Evolutionary conservation across 2,888 invertebrate species (phyloP), one percentile per base, ranked within the genome.

Genomic region (Silvanus unidentatus): DNA sequence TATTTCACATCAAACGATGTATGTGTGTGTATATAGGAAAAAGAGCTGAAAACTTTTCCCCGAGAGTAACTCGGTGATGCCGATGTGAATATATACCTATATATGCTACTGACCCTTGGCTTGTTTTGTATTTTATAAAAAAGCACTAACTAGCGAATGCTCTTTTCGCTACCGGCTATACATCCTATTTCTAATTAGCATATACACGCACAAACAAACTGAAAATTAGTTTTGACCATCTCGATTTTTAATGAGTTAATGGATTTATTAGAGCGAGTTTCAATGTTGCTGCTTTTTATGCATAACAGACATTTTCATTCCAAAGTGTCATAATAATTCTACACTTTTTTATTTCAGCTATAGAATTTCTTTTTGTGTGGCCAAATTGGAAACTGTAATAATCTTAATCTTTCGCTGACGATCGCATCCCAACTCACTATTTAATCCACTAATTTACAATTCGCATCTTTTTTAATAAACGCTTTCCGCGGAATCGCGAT

Each of bases 131-230:
- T 66, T 65, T 65, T 66, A 61, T 62, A 66, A 65, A 65, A 68
- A 69, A 66, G 64, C 64, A 66, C 54, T 54, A 56, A 60, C 58
- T 53, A 42, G 53, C 63, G 68, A 68, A 70, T 69, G 69, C 69
- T 69, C 69, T 69, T 69, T 71, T 67, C 55, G 66, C 67, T 63
- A 58, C 58, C 50, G 62, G 66, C 66, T 59, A 66, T 67, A 66
- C 69, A 68, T 70, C 69, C 68, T 66, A 66, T 65, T 66, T 64
- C 68, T 70, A 71, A 70, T 71, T 69, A 71, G 68, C 68, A 69
- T 68, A 64, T 62, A 37, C 12, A 62, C 62, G 64, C 60, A 59
- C 59, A 63, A 64, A 59, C 60, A 62, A 54, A 63, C 59, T 60
- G 68, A 67, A 68, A 69, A 69, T 66, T 62, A 68, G 67, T 69